A percentile compares a stretch with the other conserved stretches of the same genome.
These are phyloP conservation scores for Hydra vulgaris DNA, from an alignment of 30 jellyfish, hydroid and myxozoan species.

Conservation along the genomic window DNA sequence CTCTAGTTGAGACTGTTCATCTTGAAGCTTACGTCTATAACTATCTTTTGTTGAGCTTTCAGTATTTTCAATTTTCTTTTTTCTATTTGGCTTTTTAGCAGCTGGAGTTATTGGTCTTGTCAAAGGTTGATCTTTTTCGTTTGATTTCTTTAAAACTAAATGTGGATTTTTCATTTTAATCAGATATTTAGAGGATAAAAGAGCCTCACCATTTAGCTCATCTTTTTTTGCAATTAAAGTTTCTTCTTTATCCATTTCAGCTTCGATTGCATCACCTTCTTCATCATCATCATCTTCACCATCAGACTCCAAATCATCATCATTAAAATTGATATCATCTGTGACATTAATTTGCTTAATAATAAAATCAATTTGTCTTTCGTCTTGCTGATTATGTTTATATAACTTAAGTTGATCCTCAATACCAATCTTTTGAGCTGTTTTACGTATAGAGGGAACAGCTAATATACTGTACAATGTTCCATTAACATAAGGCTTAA, in stretches of 20 bases:
- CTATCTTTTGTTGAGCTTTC: background rate
- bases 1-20: background rate
- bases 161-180: background rate
- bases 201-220: constrained; percentile 70
- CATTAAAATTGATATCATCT: background rate
- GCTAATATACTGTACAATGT: constrained; percentile 77
- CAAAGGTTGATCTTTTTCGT: constrained; percentile 5
- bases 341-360: constrained; percentile 45
- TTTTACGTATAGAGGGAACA: constrained; percentile 55
- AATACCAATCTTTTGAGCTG: constrained; percentile 74
- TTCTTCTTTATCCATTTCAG: constrained; percentile 81
- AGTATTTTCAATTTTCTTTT: background rate
- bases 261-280: constrained; percentile 98
- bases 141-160: background rate
- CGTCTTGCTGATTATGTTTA: constrained; percentile 47
- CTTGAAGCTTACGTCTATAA: background rate
- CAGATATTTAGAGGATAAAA: constrained; percentile 46
- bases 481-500: constrained; percentile 89
- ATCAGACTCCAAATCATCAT: constrained; percentile 76
- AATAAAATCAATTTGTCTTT: constrained; percentile 70
- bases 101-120: constrained; percentile 25
- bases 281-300: constrained; percentile 95
- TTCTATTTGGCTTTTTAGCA: background rate
- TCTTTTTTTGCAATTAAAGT: constrained; percentile 49
- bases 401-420: constrained; percentile 67